Base-by-base conservation (phyloP, 2,888 invertebrate species). In the Tiliacea citrago region DNA sequence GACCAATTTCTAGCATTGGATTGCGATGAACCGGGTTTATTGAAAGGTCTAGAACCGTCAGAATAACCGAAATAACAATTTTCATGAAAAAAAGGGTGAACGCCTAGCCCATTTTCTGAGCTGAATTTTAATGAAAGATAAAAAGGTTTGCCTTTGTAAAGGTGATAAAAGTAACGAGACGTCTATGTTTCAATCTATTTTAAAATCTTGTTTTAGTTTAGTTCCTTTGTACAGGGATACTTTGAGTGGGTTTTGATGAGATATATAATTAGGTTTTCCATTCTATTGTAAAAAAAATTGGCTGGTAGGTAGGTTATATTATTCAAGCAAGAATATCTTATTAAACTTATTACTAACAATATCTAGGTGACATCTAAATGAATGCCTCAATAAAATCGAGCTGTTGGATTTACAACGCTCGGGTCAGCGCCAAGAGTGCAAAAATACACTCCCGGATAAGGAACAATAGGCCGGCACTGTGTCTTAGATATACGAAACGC, bases 91-190 rank as follows among this genome's bases (percentile, higher is more conserved):
- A 51, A 62, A 12, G n/a, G 12, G 29, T 68, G 13, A 47, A 18
- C 9, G 24, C 5, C 35, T 61, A 62, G 3, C n/a, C 55, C 9
- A 13, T 29, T 47, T 29, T 39, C 8, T 35, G 6, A 51, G 35
- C 24, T 35, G 51, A 76, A 77, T 77, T 61, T 61, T 29, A 69
- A 76, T 53, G 60, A 53, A 77, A 47, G 6, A 42, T 49, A 69
- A 53, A 66, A 77, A 77, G 77, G 77, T 60, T 39, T n/a, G 13
- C 47, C 29, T 77, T 77, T 77, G 51, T 24, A 60, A 39, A 69
- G n/a, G 51, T 24, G 21, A 16, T 45, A 24, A 53, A 62, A 49
- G 49, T 61, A 75, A 74, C 45, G 51, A 75, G 42, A 13, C 24
- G n/a, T 60, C n/a, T 18, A 29, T 71, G 1, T 75, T 51, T 62